Evolutionary conservation across 92 coral and sea anemone genomes (phyloP), one percentile per base, ranked within the genome.

Genomic region (Bergia puertoricense): DNA sequence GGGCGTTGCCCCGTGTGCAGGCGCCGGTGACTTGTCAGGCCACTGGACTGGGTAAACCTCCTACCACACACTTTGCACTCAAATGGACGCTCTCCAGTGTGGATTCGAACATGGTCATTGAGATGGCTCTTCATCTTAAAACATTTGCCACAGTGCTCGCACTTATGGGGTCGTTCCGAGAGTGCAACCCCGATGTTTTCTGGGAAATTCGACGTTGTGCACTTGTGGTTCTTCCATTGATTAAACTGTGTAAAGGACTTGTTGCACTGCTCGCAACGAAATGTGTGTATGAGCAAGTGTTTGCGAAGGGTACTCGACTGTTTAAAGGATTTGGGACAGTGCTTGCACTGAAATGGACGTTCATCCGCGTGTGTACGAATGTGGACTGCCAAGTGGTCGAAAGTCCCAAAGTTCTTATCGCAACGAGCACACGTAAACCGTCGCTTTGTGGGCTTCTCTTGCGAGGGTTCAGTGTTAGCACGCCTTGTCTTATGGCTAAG

Each of bases 61-160:
- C 73, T 68, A 77, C 86, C 77, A 82, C 86, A 82, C 43, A 66
- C 62, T 50, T 68, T 73, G 68, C 86, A 82, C 77, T 82, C 86
- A 48, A 66, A 82, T 16, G 86, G 86, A 5, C 86, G 77, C 23
- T 82, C 56, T n/a, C 77, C 86, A 22, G 86, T 67, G 76, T 82
- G 86, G 20, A 82, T 82, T 15, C 77, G 86, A 37, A 82, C 77
- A 36, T 82, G 86, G 1, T 82, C 86, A 22, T 41, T 68, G 10
- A 82, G 76, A 46, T 82, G 86, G 77, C 86, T 82, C 86, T 73
- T 82, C 40, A 56, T 82, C 57, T 46, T 82, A 82, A 82, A 82
- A 68, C 62, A 15, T 68, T 82, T 82, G 10, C 65, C 42, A 30
- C 86, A 82, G 62, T 82, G 62, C 77, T 30, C 43, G 43, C 86